Base-by-base conservation (phyloP, 2,888 invertebrate species). In the Schrankia costaestrigalis region DNA sequence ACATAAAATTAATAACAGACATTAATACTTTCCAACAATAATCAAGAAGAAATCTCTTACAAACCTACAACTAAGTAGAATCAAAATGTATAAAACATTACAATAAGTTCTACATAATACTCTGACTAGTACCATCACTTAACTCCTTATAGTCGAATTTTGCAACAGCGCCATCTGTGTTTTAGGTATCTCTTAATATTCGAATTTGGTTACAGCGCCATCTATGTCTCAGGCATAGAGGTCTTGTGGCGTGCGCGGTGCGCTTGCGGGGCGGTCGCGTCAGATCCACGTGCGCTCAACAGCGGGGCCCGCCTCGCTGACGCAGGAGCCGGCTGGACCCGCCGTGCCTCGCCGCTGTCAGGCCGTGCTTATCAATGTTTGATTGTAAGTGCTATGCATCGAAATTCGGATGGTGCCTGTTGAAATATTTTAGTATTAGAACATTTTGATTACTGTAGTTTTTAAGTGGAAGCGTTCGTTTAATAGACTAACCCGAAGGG, bases 321-420 rank as follows among this genome's bases (percentile, higher is more conserved):
- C 32, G 50, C 39, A 43, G 39, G 36, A 54, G 47, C 31, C 64
- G 47, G 24, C 30, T 29, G 51, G 73, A 67, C 78, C 79, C 76
- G 58, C 71, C 35, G 56, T 43, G 10, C 63, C 65, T 1, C 80
- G 69, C 52, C 85, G 70, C 48, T 82, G 86, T 85, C 85, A 84
- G 73, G 82, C 71, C 10, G 76, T 63, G 33, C 65, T 78, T 63
- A 78, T 63, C 69, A 79, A 36, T 36, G 84, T 81, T 51, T 83
- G 85, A 64, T 87, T 85, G 71, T 82, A 84, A 28, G 82, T 83
- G 84, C 87, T 87, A 66, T 86, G 78, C 78, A 85, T 76, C 47
- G 87, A 86, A 43, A 86, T 82, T 45, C 85, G 77, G 38, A 86
- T 83, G 17, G 87, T 86, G 69, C 86, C 87, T 87, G 71, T 19